Conservation (phyloP, 1,140 invertebrate species). For the Chlorops oryzae region DNA sequence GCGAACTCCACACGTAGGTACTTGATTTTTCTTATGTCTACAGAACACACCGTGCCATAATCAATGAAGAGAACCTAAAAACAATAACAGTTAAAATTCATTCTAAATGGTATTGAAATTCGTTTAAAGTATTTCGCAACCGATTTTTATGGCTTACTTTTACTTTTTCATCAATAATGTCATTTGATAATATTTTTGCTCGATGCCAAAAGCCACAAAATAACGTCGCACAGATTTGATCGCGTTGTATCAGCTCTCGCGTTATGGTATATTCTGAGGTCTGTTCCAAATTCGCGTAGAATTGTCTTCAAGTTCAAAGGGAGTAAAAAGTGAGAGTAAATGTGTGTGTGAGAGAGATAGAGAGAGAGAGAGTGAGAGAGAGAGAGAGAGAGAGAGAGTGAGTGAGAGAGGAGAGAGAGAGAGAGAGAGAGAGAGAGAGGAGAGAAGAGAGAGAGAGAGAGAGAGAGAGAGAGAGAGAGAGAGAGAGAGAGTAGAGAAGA, state of each 20-base stretch:
- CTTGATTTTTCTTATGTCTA: constrained; percentile 20
- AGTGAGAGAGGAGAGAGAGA: too few relatives aligned
- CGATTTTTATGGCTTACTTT: constrained; percentile 6
- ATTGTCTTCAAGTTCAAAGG: not conserved
- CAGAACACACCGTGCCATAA: constrained; percentile 22
- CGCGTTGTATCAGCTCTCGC: constrained; percentile 18
- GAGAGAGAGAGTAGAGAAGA: too few relatives aligned
- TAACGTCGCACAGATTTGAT: constrained; percentile 26
- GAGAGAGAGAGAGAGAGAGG: too few relatives aligned
- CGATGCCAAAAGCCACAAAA: constrained; percentile 26
- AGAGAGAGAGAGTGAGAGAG: too few relatives aligned
- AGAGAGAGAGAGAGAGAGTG: too few relatives aligned
- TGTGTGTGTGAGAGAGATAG: too few relatives aligned
- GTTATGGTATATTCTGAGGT: constrained; percentile 21
- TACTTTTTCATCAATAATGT: constrained; percentile 3
- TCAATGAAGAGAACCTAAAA: constrained; percentile 30
- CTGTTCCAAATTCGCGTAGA: constrained; percentile 12
- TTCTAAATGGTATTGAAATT: constrained; percentile 2
- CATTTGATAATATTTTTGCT: constrained; percentile 20
- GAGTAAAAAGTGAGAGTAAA: not conserved
- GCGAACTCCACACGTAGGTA: constrained; percentile 27
- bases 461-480: too few relatives aligned
- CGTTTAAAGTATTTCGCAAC: not conserved
- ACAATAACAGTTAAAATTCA: not conserved
- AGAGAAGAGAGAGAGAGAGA: too few relatives aligned